Base-by-base conservation (phyloP, 2,888 invertebrate genomes). In the Stratiomys singularior region DNA sequence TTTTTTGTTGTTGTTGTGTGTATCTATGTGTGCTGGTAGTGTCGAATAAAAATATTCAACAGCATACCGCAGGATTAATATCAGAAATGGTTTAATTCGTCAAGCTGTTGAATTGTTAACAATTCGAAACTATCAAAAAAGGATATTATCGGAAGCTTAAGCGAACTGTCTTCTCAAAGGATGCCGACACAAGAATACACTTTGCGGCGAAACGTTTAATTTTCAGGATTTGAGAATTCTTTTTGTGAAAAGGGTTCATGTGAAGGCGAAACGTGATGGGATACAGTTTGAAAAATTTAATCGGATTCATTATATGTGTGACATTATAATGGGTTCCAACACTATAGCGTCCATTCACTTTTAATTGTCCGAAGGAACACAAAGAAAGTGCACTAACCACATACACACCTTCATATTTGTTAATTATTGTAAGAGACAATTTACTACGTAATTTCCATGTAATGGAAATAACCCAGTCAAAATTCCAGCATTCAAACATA, bases 41-140 rank as follows among this genome's bases (percentile, higher is more conserved):
- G 9, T 37, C 44, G 67, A 44, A 21, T 37, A 1, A 46, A 69
- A 69, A 44, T 21, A 46, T 15, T 25, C 11, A n/a, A 66, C 66
- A 66, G 25, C 69, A 46, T 69, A 69, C 69, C 69, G 46, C 69
- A 69, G 69, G 46, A 69, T 69, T 69, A 69, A 47, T 46, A 63
- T 63, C 63, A 15, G 23, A 25, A 18, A 63, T 63, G 63, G 27
- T 63, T 63, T 63, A 63, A 63, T 63, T 63, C 27, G 63, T 63
- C 63, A 63, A 27, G 63, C 63, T 63, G 63, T 15, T 15, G 27
- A 27, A 15, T 27, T 18, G n/a, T 4, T 4, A 13, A 11, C 25
- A 27, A 2, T 63, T 1, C 5, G n/a, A 58, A 18, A 58, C 58
- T 25, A 27, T 23, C 27, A 23, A 27, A 27, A 25, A 27, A 25